Percentiles rank a stretch among this genome's conserved stretches.
Conservation (phyloP, 2,888 invertebrate species). For the Unio delphinus region DNA sequence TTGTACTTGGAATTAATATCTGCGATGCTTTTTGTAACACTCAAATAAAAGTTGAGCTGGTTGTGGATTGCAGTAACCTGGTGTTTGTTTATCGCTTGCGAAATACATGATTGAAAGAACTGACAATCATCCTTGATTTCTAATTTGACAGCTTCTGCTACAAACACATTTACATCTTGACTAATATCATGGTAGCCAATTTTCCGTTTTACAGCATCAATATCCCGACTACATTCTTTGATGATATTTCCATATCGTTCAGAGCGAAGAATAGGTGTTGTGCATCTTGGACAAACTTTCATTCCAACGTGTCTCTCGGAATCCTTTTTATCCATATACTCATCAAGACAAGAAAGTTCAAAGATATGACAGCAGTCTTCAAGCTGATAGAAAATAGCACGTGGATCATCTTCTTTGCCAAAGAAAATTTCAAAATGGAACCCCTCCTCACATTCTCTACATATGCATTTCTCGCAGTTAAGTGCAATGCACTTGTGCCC, state of each 20-base stretch:
- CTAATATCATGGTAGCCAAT: conserved; percentile 2
- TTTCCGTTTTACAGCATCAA: conserved; percentile 63
- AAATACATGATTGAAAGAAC: no score
- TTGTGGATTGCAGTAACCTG: no score
- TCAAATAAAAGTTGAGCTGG: no score
- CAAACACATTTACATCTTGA: no score
- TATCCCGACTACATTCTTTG: conserved; percentile 68
- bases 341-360: conserved; percentile 69
- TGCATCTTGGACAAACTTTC: conserved; percentile 77
- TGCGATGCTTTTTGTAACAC: no score
- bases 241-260: conserved; percentile 77
- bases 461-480: conserved; percentile 83
- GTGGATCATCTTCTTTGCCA: conserved; percentile 75
- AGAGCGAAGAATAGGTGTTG: conserved; percentile 77
- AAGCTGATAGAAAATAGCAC: conserved; percentile 70
- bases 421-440: conserved; percentile 69
- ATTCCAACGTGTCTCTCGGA: conserved; percentile 68
- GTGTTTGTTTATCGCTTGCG: no score
- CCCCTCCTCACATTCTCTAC: conserved; percentile 75
- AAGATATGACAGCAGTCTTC: conserved; percentile 66
- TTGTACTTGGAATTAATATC: no score
- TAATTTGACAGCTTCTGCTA: no score
- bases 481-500: conserved; percentile 76
- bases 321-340: conserved; percentile 65
- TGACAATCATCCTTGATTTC: no score